Evolutionary conservation across 2,113 vertebrate species (phyloP), one percentile per base, ranked within the genome.

Genomic region (Silurus asotus): DNA sequence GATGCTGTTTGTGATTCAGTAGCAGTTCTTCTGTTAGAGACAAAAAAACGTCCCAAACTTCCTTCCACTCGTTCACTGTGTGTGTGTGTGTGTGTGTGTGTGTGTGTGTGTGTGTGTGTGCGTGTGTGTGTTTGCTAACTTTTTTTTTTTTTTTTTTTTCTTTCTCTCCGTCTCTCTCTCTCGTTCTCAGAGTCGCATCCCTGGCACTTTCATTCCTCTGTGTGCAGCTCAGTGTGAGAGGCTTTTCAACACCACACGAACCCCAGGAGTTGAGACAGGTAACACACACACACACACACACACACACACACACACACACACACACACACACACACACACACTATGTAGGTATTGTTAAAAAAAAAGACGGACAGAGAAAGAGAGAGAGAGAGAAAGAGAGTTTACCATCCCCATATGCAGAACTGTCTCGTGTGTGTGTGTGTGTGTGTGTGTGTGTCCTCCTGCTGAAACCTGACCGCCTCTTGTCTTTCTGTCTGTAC

Each of bases 181-280:
- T 87, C 5, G 92, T 88, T 92, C 89, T 87, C 93, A 96, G 96
- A 95, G 89, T 92, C 93, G 92, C 89, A 90, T 96, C 59, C 95
- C 95, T 69, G 95, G 93, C 90, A 94, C 93, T 88, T 88, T 93
- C 90, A 94, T 96, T 92, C 96, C 95, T 87, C 92, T 96, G 91
- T 96, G 95, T 94, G 90, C 95, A 14, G 94, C 95, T 93, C 96
- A 96, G 91, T 96, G 95, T 94, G 95, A 96, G 93, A 95, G 95
- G 92, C 92, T 96, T 75, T 96, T 96, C 94, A 96, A 94, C 94
- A 96, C 94, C 88, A 94, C 95, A 91, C 94, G 95, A 88, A 93
- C 93, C 90, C 95, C 95, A 84, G 95, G 96, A 94, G 92, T 94
- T 93, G 95, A 96, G 90, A 94, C 93, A 0, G 95, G 95, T 96